phyloP scores from a whole-genome alignment of 1,140 invertebrate genomes.

The Plutomurus gul region DNA sequence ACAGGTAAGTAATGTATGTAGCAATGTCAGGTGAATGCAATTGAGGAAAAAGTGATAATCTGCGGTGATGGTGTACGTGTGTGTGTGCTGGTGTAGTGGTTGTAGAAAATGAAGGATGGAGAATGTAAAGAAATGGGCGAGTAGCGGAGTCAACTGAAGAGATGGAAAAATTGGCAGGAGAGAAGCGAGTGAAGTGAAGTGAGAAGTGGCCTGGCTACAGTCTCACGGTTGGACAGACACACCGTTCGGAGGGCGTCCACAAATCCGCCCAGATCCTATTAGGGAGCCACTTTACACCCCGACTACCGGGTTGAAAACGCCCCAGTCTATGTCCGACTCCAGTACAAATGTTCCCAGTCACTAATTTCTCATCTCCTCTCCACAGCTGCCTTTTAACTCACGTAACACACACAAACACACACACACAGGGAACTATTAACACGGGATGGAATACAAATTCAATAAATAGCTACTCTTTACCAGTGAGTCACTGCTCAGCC shows the following conservation, averaged over 20 bases:
- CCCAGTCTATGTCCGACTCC: constrained; percentile 33
- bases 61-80: no score
- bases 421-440: no score
- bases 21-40: no score
- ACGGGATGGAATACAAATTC: no score
- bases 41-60: no score
- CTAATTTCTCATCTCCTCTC: background rate
- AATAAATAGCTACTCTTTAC: no score
- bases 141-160: background rate
- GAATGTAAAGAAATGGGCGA: background rate
- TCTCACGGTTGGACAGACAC: constrained; percentile 34
- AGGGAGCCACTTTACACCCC: constrained; percentile 47
- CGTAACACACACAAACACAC: no score
- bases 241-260: constrained; percentile 5
- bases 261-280: constrained; percentile 46
- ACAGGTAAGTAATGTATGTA: no score
- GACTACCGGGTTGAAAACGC: constrained; percentile 34
- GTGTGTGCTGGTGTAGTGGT: no score
- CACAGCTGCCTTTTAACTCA: no score
- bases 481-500: no score
- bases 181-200: background rate
- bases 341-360: background rate
- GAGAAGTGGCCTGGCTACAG: background rate
- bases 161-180: background rate
- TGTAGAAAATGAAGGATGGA: background rate